Evolutionary conservation across 2,888 invertebrate species (phyloP), one percentile per base, ranked within the genome.

Genomic region (Epirrhoe tristata): DNA sequence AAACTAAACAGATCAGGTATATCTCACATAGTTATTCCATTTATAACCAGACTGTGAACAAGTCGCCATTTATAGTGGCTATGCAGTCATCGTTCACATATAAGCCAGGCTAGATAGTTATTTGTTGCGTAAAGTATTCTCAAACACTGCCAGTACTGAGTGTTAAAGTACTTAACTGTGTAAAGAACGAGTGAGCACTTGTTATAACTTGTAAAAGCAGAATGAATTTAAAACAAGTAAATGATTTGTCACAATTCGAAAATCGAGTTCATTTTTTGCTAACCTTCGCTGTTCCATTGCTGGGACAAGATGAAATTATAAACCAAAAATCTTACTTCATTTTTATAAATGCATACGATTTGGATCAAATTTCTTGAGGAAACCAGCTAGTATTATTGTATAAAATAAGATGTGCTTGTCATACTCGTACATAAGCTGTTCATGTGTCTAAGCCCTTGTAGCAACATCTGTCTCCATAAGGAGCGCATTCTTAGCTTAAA

Each of bases 11-110:
- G 52, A 31, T 34, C 31, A 50, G 12, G 7, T 6, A 46, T 56
- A 32, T 53, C 6, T 58, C 36, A 16, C 31, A 57, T 31, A 52
- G 66, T 66, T 70, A 70, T 72, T 65, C 68, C 70, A 72, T 66
- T 70, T 55, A 61, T 69, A 52, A 43, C 56, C 32, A 56, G 46
- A 61, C 17, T 67, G 67, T 69, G 73, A 72, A 71, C 75, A 61
- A 69, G 76, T 71, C 66, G 69, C 77, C 77, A 56, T 78, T 77
- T 79, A 77, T 80, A 77, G 74, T 56, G 68, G 43, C 32, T 59
- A 63, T 74, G 72, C 67, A 73, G 79, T 76, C 77, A 76, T 74
- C 69, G 70, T 58, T 62, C 56, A 61, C 54, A 50, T 71, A 56
- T n/a, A 67, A 67, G 74, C 66, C 46, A 48, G 54, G 36, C 17